Base-by-base conservation (phyloP, 1,140 invertebrate genomes). In the Lordiphosa clarofinis region DNA sequence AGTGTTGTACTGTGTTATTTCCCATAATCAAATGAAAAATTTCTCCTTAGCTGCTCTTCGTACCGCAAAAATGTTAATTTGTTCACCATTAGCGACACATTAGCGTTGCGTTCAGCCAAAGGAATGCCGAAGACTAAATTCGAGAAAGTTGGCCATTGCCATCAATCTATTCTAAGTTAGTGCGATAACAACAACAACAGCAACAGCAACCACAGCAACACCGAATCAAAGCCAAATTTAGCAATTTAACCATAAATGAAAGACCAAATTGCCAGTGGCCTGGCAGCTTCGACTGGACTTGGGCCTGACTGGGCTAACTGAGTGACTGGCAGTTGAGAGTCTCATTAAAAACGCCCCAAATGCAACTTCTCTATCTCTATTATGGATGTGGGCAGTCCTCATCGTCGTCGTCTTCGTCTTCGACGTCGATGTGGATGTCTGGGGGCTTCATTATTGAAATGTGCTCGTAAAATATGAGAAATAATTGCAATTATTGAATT, bases 401-500 rank as follows among this genome's bases (percentile, higher is more conserved):
- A 8, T 7, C 6, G 28, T 31, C 28, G 28, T 12, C 9, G 10
- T 8, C 28, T 2, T 12, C 13, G 11, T n/a, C 24, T 35, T 2
- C 44, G 9, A 4, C 11, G 15, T 38, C 13, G 46, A 15, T 36
- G 31, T 12, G n/a, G 63, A 43, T 49, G 38, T 40, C 55, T 47
- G 31, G 43, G 42, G 54, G 57, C 71, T 81, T 81, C 75, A 81
- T 81, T 81, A 81, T 70, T 70, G 62, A 70, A 70, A 70, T 70
- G 67, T 31, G 43, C 67, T 66, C 57, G 63, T 70, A 70, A 70
- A 81, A 81, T 82, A 81, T 81, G 78, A 76, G 59, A 81, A 82
- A 82, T 82, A 82, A 81, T 82, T 82, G 76, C 76, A 75, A 81
- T 82, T 81, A 76, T 82, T 82, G 76, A 75, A 69, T 52, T 52